Base-by-base conservation (phyloP, 2,113 vertebrate species). In the Alethe diademata region DNA sequence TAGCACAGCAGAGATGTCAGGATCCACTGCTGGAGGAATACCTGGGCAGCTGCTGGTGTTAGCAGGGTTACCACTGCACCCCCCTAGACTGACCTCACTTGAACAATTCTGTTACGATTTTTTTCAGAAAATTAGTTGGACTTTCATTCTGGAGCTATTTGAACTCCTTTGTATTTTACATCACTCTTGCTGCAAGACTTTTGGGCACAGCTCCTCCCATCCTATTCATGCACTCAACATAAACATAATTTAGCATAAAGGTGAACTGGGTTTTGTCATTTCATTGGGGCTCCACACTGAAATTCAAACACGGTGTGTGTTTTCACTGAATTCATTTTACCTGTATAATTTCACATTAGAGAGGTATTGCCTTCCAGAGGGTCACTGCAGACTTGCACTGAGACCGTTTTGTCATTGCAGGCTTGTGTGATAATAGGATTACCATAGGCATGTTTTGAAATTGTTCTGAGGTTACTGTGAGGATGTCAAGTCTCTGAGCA, bases 271-370 rank as follows among this genome's bases (percentile, higher is more conserved):
- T 93, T 95, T 85, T 87, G 29, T 92, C 62, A 69, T 94, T 94
- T 94, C 66, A 45, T 54, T 7, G 6, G 35, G 58, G 40, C 36
- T 87, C 47, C 36, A 38, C 78, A 57, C 53, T 81, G 73, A 87
- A 91, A 94, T 69, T 90, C 90, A 85, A 69, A 50, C 73, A 43
- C 0, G 5, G 35, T 64, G 62, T 87, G 56, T 85, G 28, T 88
- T 90, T 89, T 82, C 29, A 42, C 62, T 58, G 84, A 95, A 93
- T 95, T 95, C 17, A 75, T 96, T 97, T 91, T 70, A 65, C 87
- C 67, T 94, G 84, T 85, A 95, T 95, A 95, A 95, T 90, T 78
- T 95, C 66, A 47, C 82, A 76, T 95, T 93, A 87, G 80, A 83
- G 81, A 22, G 54, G 71, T 85, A 88, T 95, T 95, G 84, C 51